Base-by-base conservation (phyloP, 2,113 vertebrate species). In the Felis chaus region DNA sequence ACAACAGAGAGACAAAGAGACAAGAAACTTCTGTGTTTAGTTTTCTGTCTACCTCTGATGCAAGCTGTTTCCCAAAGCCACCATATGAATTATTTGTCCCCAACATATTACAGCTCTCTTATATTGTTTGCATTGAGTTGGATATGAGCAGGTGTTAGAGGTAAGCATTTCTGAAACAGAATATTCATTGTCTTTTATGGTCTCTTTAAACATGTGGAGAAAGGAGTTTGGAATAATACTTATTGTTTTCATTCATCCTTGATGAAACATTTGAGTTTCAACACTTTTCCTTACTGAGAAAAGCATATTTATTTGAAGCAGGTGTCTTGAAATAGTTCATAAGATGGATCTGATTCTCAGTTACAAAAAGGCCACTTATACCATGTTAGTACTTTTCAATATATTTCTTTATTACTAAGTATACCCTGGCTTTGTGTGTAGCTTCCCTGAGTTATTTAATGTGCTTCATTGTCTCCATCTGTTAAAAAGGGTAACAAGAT, bases 311-410 rank as follows among this genome's bases (percentile, higher is more conserved):
- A 69, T 57, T 81, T 97, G 8, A 88, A 93, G 81, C 33, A 86
- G 66, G n/a, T 73, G 61, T 80, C 86, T 97, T 94, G 16, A 92
- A 91, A 65, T 27, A 71, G 91, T 95, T 96, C 61, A 15, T 61
- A 91, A 55, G 6, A 55, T 65, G 11, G 39, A 74, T 93, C 41
- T 80, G 27, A 31, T 89, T 81, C 61, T 88, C 63, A 80, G 0
- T 93, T 68, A 63, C 39, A n/a, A 57, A 87, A 97, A 83, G 31
- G 2, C 41, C 41, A 71, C 36, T 83, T 19, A 23, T 31, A 71
- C 5, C 14, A 91, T 27, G 7, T 94, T 68, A 69, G 16, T 57
- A 23, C 2, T 81, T 84, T 74, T 80, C 50, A 61, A n/a, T 88
- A 14, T 68, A 93, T 66, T 92, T 86, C 13, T 78, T 91, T 85